These are phyloP conservation scores for Zaprionus ghesquierei DNA, from an alignment of 1,140 invertebrate genomes.

Conservation along the genomic window DNA sequence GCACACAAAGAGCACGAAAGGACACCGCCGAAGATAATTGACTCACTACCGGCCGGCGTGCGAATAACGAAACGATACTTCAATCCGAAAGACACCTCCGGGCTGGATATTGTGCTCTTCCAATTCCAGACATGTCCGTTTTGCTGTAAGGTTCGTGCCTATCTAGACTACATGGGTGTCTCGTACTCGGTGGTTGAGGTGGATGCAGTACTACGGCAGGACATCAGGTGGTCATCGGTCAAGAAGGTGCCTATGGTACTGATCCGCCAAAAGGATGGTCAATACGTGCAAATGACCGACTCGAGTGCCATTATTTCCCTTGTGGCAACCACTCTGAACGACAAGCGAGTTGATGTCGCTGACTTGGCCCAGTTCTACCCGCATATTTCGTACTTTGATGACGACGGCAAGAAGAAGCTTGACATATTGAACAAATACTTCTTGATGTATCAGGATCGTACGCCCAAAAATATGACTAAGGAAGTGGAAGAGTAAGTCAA, in stretches of 20 bases:
- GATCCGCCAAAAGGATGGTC: slow-evolving; percentile 88
- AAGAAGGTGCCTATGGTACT: slow-evolving; percentile 98
- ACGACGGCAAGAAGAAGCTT: slow-evolving; percentile 86
- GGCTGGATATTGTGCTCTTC: slow-evolving; percentile 93
- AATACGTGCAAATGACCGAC: slow-evolving; percentile 94
- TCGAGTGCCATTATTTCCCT: slow-evolving; percentile 97
- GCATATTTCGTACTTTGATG: slow-evolving; percentile 87
- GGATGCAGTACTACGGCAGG: slow-evolving; percentile 89
- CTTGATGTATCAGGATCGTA: slow-evolving; percentile 90
- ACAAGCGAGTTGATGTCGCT: slow-evolving; percentile 85
- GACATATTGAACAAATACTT: slow-evolving; percentile 98
- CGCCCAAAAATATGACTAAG: slow-evolving; percentile 84
- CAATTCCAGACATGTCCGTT: slow-evolving; percentile 99
- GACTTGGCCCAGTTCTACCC: slow-evolving; percentile 94
- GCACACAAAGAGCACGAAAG: slow-evolving; percentile 75
- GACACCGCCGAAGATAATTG: slow-evolving; percentile 82
- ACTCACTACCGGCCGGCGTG: slow-evolving; percentile 83
- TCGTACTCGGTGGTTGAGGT: slow-evolving; percentile 99
- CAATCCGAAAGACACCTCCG: slow-evolving; percentile 87
- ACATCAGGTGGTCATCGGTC: slow-evolving; percentile 96
- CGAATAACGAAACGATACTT: slow-evolving; percentile 85
- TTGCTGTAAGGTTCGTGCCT: slow-evolving; percentile 98
- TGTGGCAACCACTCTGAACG: slow-evolving; percentile 90
- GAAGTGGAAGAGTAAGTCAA: slow-evolving; percentile 87
- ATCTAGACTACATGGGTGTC: slow-evolving; percentile 96